A percentile compares a stretch with the other conserved stretches of the same genome.
These are phyloP conservation scores for Albula glossodonta DNA, from an alignment of 2,113 vertebrate genomes.

Conservation along the genomic window DNA sequence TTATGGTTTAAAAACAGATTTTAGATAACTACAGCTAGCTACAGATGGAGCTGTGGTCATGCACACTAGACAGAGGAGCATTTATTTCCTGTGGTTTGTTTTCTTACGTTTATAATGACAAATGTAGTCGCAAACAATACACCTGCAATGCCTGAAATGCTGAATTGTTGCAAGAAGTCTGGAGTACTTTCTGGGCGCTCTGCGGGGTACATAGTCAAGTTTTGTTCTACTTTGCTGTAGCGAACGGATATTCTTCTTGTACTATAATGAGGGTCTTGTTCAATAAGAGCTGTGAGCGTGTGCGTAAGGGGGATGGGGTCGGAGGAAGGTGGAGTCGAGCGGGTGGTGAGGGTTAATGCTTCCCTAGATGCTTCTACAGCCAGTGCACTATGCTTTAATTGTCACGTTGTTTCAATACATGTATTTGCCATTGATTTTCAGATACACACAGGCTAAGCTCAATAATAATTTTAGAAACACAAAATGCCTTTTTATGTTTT, in stretches of 20 bases:
- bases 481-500: not conserved
- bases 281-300: slow-evolving; percentile 15
- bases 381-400: slow-evolving; percentile 6
- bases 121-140: not conserved
- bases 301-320: slow-evolving; percentile 24
- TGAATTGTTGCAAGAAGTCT: not conserved
- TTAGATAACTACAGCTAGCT: not conserved
- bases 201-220: not conserved
- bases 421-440: not conserved
- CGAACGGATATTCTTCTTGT: slow-evolving; percentile 9
- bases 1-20: not conserved
- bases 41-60: not conserved
- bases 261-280: slow-evolving; percentile 28
- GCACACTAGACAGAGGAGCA: not conserved
- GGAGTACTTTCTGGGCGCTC: not conserved
- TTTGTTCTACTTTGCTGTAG: not conserved
- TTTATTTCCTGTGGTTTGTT: not conserved
- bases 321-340: slow-evolving; percentile 14
- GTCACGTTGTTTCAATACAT: not conserved
- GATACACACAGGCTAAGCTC: not conserved
- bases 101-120: not conserved
- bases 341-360: slow-evolving; percentile 13
- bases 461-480: not conserved
- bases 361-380: slow-evolving; percentile 7
- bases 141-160: slow-evolving; percentile 3